Evolutionary conservation across 2,113 vertebrate genomes (phyloP).

Genomic region (Guaruba guarouba): DNA sequence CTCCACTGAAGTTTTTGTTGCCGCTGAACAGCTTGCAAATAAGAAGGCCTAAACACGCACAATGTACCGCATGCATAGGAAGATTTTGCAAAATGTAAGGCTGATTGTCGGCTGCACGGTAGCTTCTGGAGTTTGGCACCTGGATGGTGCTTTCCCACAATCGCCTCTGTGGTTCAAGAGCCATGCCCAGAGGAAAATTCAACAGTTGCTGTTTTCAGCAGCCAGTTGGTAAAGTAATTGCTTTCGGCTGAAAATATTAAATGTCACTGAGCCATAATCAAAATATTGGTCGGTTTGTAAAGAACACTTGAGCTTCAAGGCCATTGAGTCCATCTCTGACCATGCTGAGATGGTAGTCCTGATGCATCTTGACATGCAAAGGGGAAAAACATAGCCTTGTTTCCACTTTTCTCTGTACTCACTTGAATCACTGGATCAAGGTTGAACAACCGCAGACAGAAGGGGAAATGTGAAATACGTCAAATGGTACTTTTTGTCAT

Average conservation of each 20-base stretch:
- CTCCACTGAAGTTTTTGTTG: not conserved
- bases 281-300: not conserved
- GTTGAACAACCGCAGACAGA: constrained; percentile 33
- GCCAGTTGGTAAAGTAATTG: not conserved
- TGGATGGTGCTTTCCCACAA: not conserved
- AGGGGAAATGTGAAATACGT: constrained; percentile 52
- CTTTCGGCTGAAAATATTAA: not conserved
- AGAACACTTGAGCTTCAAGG: not conserved
- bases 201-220: not conserved
- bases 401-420: constrained; percentile 33
- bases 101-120: accelerated
- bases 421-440: constrained; percentile 39
- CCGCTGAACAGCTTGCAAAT: not conserved
- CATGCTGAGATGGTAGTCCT: not conserved
- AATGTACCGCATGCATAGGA: not conserved
- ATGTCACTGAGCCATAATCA: not conserved
- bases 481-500: not conserved
- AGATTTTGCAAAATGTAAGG: not conserved
- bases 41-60: not conserved
- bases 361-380: accelerated
- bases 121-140: not conserved
- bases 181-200: not conserved
- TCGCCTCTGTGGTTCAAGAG: not conserved
- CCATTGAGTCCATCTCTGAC: not conserved
- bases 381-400: not conserved